Conservation (phyloP, 2,888 invertebrate genomes). For the Drosophila longiperda region DNA sequence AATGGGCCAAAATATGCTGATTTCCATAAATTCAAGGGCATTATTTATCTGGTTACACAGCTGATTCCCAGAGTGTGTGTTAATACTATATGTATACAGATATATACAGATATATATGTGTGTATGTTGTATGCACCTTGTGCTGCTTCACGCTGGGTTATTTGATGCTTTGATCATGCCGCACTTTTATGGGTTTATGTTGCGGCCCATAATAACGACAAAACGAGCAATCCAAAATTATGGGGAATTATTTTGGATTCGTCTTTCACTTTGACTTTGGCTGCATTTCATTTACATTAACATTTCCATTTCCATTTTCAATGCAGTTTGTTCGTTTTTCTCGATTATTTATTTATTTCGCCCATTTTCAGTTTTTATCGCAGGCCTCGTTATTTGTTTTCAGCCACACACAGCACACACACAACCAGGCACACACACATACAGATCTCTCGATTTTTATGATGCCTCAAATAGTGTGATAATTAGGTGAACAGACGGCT, state of each 20-base stretch:
- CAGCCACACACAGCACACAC: slow-evolving; percentile 43
- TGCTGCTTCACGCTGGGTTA: slow-evolving; percentile 15
- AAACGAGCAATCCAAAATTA: slow-evolving; percentile 29
- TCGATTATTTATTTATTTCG: slow-evolving; percentile 65
- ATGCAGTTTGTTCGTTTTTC: slow-evolving; percentile 42
- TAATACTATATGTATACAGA: not conserved
- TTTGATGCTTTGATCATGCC: slow-evolving; percentile 67
- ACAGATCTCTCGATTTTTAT: slow-evolving; percentile 52
- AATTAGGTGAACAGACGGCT: slow-evolving; percentile 78
- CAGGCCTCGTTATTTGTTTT: slow-evolving; percentile 41
- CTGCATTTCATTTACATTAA: slow-evolving; percentile 51
- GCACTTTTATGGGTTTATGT: slow-evolving; percentile 78
- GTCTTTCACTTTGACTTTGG: slow-evolving; percentile 1
- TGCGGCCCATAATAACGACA: slow-evolving; percentile 66
- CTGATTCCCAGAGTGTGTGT: not conserved
- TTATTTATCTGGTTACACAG: too few species aligned
- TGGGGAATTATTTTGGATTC: slow-evolving; percentile 29
- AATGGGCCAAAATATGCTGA: not conserved
- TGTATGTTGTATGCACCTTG: not conserved
- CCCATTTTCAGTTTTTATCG: slow-evolving; percentile 51
- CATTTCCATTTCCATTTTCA: slow-evolving; percentile 47
- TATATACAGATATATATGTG: not conserved
- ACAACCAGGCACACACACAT: not conserved
- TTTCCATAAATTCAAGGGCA: not conserved
- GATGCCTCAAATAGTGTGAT: slow-evolving; percentile 78